phyloP scores from a whole-genome alignment of 2,797 vertebrate species.

The Microctenopoma stevenorrisi region DNA sequence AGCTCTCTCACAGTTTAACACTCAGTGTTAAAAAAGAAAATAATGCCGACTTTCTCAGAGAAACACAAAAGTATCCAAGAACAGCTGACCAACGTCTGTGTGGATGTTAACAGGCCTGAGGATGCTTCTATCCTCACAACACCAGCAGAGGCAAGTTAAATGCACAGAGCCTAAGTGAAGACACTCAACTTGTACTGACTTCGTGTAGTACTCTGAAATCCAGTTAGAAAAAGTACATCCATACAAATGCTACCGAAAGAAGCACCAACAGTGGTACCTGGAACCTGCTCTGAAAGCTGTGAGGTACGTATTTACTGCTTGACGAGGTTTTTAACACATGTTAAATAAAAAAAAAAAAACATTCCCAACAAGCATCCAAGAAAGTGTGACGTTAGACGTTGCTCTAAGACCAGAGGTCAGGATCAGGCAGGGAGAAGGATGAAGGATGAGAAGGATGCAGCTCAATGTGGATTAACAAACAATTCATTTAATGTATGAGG shows the following conservation, averaged over 20 bases:
- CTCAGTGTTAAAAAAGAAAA: slow-evolving; percentile 2
- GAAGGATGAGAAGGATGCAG: no score
- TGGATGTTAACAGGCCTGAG: slow-evolving; percentile 3
- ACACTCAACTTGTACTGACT: slow-evolving; percentile 23
- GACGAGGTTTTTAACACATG: neutral
- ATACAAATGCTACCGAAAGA: slow-evolving; percentile 20
- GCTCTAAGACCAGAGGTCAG: neutral
- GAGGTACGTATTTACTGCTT: neutral
- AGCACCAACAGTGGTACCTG: slow-evolving; percentile 25
- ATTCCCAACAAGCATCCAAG: neutral
- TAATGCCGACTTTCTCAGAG: slow-evolving; percentile 4
- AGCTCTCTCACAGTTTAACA: slow-evolving; percentile 29
- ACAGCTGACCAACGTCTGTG: neutral
- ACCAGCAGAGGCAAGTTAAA: slow-evolving; percentile 40
- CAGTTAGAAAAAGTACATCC: slow-evolving; percentile 5
- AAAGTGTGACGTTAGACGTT: neutral
- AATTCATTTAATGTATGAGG: neutral
- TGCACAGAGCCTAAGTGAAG: slow-evolving; percentile 18
- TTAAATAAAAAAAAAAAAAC: slow-evolving; percentile 2
- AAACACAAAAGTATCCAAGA: neutral
- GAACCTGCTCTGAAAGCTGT: slow-evolving; percentile 5
- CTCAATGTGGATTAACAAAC: neutral
- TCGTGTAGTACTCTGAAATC: slow-evolving; percentile 43
- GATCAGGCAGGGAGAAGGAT: no score
- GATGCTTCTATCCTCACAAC: neutral